Evolutionary conservation across 2,888 invertebrate species (phyloP), one percentile per base, ranked within the genome.

Genomic region (Macrosoma leucophasiata): DNA sequence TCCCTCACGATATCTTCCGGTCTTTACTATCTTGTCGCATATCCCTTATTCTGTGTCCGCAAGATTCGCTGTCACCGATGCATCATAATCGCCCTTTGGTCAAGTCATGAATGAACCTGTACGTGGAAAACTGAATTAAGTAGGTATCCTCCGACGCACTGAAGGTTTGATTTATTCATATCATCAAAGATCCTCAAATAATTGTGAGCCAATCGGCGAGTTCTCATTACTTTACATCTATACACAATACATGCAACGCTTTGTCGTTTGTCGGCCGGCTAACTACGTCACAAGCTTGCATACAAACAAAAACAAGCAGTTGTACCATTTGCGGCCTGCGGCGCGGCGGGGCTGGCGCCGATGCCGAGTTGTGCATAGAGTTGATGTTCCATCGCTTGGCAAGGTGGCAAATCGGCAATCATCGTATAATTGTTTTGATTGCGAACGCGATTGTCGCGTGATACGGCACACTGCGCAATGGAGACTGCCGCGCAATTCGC

Each of bases 401-500:
- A 40, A 37, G 65, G 63, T 47, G 74, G 71, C 41, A 78, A 62
- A 52, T 71, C 74, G 48, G 70, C 76, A 50, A 78, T 74, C 79
- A 79, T 81, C 57, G 63, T 68, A 52, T 38, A 55, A 47, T 54
- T 59, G 57, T 63, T 59, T 48, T 54, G 54, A 20, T 54, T 43
- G 42, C 36, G 44, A 48, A 50, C 58, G 55, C 56, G 49, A 46
- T 42, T 45, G 47, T 48, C 62, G 66, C 66, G 70, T 55, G 54
- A 51, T 56, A 57, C 63, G 62, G 46, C 55, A 56, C 64, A 64
- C 46, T 68, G 75, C 75, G 72, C 73, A 66, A 46, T 63, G 52
- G 48, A 56, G 62, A 75, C 78, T 75, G 76, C 65, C 73, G 75
- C 75, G 78, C 71, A 72, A 58, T 66, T 62, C 60, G 65, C 55